phyloP scores from a whole-genome alignment of 2,797 vertebrate species.

The Kryptopterus vitreolus region DNA sequence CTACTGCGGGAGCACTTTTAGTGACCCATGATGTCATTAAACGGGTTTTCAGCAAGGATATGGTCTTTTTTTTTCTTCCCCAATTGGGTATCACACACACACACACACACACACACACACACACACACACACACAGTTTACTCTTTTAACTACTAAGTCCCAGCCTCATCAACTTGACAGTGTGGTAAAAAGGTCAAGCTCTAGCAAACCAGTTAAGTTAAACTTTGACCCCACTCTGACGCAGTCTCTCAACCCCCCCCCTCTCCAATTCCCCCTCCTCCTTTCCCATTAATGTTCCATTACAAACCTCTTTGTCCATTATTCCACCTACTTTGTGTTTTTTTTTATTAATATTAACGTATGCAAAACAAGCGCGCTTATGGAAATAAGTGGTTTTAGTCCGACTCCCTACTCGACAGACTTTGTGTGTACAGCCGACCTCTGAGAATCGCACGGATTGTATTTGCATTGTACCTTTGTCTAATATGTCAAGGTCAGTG shows the following conservation, averaged over 20 bases:
- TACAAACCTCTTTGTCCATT: constrained; percentile 11
- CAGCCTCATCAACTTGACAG: constrained; percentile 51
- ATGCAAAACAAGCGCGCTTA: constrained; percentile 4
- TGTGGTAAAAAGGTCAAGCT: constrained; percentile 51
- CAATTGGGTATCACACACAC: neutral
- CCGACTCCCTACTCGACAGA: too few relatives aligned
- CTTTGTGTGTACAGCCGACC: neutral
- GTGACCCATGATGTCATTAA: constrained; percentile 31
- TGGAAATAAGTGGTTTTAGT: neutral
- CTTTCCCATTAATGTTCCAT: constrained; percentile 38
- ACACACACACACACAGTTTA: neutral
- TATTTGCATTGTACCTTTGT: neutral
- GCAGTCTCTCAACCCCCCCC: neutral
- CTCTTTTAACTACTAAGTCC: constrained; percentile 36
- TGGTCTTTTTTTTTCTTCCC: neutral
- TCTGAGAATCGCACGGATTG: neutral
- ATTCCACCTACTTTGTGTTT: neutral
- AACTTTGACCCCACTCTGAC: constrained; percentile 56
- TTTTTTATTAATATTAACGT: constrained; percentile 1
- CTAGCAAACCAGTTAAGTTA: constrained; percentile 57
- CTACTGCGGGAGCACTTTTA: neutral
- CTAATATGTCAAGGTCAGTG: neutral
- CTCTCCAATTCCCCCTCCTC: neutral
- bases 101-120: neutral
- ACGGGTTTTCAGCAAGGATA: constrained; percentile 19